These are phyloP conservation scores for Smittia aterrima DNA, from an alignment of 2,888 invertebrate genomes.

Conservation along the genomic window DNA sequence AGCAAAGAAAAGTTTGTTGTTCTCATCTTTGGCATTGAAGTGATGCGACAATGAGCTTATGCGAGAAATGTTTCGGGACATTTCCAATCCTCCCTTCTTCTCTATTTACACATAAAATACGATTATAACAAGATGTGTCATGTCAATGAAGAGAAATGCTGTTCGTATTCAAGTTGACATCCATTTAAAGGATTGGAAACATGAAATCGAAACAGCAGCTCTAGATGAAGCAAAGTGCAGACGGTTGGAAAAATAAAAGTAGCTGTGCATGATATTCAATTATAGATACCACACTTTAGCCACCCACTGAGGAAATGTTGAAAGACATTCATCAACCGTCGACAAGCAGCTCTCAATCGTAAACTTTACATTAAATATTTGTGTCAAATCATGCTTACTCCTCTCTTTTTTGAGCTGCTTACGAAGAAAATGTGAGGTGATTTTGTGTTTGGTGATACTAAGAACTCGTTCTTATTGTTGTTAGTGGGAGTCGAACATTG, in stretches of 20 bases:
- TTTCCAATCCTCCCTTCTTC: conserved; percentile 2
- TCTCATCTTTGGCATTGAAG: neutral
- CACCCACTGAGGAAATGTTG: conserved; percentile 1
- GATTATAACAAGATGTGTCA: conserved; percentile 36
- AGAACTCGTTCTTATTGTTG: too few species aligned
- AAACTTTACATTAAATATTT: neutral
- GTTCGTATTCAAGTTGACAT: conserved; percentile 12
- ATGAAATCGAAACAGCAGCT: neutral
- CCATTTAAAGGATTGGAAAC: neutral
- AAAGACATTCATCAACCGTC: neutral
- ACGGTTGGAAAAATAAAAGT: neutral
- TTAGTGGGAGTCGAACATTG: too few species aligned
- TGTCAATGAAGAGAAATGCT: conserved; percentile 36
- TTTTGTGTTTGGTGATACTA: too few species aligned
- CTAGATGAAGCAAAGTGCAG: neutral
- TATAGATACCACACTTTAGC: conserved; percentile 32
- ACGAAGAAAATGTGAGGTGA: too few species aligned
- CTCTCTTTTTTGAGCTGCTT: neutral
- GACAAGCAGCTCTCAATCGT: neutral
- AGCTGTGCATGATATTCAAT: conserved; percentile 39
- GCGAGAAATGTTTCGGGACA: neutral
- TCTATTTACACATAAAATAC: conserved; percentile 34
- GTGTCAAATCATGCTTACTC: neutral
- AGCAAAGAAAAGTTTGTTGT: neutral
- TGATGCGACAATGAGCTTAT: neutral